Evolutionary conservation across 2,888 invertebrate species (phyloP), one percentile per base, ranked within the genome.

Genomic region (Diarsia dahlii): DNA sequence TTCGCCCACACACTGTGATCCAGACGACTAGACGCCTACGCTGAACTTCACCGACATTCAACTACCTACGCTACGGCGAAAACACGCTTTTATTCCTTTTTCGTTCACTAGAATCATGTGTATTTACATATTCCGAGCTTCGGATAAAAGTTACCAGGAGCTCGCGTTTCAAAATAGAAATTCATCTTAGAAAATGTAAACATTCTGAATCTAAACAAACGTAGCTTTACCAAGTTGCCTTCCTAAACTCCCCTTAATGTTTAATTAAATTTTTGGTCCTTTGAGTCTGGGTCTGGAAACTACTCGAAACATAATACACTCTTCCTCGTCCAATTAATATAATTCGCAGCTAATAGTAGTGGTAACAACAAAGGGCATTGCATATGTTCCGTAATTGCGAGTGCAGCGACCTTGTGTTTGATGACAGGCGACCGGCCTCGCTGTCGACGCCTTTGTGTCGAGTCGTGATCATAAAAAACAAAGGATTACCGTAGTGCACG

Each of bases 331-430:
- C 48, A 70, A 83, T 80, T 83, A 71, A 65, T 68, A 75, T 83
- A 71, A 80, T 83, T 74, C 34, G 39, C 69, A 52, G 63, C 68
- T 60, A 72, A 81, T 87, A 80, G 87, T 88, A 84, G 87, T 79
- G 84, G 82, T 78, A 28, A 73, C 72, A 74, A 86, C 85, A 87
- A 87, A 84, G 81, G 74, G 87, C 88, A 84, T 78, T 86, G 83
- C 86, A 87, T 88, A 86, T 84, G 84, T 80, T 84, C 85, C 84
- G 88, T 88, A 90, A 88, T 88, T 84, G 86, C 88, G 82, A 87
- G 90, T 92, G 92, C 91, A 92, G 90, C 88, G 87, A 91, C 92
- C 92, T 93, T 92, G 92, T 78, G 76, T 81, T 81, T 88, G 90
- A 89, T 89, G 90, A 88, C 87, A 84, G 81, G 67, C 81, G 75